Evolutionary conservation across 1,140 invertebrate species (phyloP), one percentile per base, ranked within the genome.

Genomic region (Tachypleus tridentatus): DNA sequence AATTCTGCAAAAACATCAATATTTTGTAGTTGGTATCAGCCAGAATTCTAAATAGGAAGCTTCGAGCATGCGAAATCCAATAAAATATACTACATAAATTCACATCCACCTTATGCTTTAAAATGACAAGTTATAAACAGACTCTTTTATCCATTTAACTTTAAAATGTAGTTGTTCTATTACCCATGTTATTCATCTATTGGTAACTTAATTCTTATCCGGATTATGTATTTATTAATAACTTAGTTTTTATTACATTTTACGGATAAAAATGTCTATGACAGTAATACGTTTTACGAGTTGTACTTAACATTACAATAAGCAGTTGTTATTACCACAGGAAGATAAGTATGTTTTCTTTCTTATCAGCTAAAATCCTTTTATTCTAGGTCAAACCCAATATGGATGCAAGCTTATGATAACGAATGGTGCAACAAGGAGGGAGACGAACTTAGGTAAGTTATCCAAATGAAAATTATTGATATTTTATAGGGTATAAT

Each of bases 351-450:
- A 51, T 51, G 50, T 11, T 6, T 3, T 11, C 4, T 50, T 47
- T 49, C 4, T 6, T 70, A 63, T 58, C 49, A 10, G 3, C 7
- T 10, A 10, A 10, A 10, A 7, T 7, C 6, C 1, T 10, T 10
- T 58, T 8, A 11, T 51, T 11, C 62, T 63, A 73, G 72, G 51
- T 93, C 89, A 6, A 96, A 96, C 80, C 92, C 93, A 0, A 94
- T 96, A 70, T 96, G 92, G 92, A 84, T 95, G 77, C 88, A 91
- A 72, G 88, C 90, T 6, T 94, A 93, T 73, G 90, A 93, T 77
- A 94, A 94, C 76, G 90, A 72, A 64, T 95, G 91, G 91, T 93
- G 90, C 74, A 94, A 94, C 77, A 86, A 85, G 65, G 87, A 89
- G 66, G 87, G 88, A 66, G 87, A 89, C 71, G 64, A 70, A 51